Percentiles rank a stretch among this genome's conserved stretches.
Evolutionary conservation across 2,888 invertebrate species (phyloP).

Genomic region (Caenorhabditis sp.): DNA sequence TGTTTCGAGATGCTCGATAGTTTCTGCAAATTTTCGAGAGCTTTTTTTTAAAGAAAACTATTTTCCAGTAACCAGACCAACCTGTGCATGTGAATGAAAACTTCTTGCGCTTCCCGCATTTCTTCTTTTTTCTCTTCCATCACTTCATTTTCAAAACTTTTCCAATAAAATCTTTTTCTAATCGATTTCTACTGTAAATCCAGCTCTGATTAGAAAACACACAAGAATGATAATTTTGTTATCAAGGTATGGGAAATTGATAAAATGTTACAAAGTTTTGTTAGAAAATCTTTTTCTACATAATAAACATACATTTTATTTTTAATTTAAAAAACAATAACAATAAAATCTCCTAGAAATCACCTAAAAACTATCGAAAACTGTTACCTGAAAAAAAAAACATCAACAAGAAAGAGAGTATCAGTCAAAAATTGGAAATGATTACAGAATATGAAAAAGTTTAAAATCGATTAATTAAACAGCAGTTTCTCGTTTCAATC

Average conservation of each 20-base stretch:
- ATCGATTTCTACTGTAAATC: not conserved
- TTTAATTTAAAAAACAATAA: not conserved
- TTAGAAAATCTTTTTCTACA: not conserved
- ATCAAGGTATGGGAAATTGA: not conserved
- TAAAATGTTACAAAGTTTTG: not conserved
- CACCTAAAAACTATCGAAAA: not conserved
- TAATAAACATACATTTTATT: not conserved
- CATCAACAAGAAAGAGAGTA: not conserved
- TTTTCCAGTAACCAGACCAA: too few species aligned
- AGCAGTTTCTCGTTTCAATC: slow-evolving; percentile 43
- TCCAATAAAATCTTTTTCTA: not conserved
- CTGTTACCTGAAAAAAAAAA: not conserved
- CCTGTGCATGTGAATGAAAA: slow-evolving; percentile 60
- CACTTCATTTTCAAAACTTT: not conserved
- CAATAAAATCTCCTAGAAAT: slow-evolving; percentile 2
- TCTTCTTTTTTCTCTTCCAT: not conserved
- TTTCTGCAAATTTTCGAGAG: slow-evolving; percentile 36
- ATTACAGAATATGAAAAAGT: not conserved
- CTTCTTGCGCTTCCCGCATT: slow-evolving; percentile 55
- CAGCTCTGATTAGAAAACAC: not conserved
- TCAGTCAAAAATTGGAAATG: not conserved
- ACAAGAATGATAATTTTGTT: not conserved
- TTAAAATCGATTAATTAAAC: slow-evolving; percentile 21
- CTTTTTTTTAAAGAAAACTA: too few species aligned
- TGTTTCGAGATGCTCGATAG: slow-evolving; percentile 80